Evolutionary conservation across 2,888 invertebrate species (phyloP), one percentile per base, ranked within the genome.

Genomic region (Meghimatium bilineatum): DNA sequence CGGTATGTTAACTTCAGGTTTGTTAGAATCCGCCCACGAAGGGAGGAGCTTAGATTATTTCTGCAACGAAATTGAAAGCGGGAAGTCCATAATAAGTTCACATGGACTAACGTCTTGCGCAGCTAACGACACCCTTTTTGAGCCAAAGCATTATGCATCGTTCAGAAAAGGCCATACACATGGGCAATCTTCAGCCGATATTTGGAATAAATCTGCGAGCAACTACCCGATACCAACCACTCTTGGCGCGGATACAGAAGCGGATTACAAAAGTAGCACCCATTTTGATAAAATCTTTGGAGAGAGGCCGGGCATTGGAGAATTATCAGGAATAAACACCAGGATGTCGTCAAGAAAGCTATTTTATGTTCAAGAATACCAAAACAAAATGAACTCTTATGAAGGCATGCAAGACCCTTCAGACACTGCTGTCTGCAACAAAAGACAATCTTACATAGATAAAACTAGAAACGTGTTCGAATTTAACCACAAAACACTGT

Each of bases 371-470:
- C 74, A 52, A 5, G 74, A 74, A 52, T 52, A 52, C 20, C 52
- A 32, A 32, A 52, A 23, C 17, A 74, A 20, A 52, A 14, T 23
- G 32, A 63, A n/a, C n/a, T 2, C 26, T n/a, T 49, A 17, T 29
- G 72, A 72, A 44, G 44, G 3, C 12, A 72, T 10, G 49, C 44
- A 38, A n/a, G 72, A 44, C n/a, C 23, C 29, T 14, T 20, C 20
- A 26, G 72, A 49, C 8, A 44, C 72, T 14, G 72, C 56, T 23
- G 56, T 26, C 1, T 74, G 72, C 29, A 74, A 52, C 20, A 52
- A 74, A 20, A 52, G 74, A 17, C 26, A 29, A 32, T 74, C 74
- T 17, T 74, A 74, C 34, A 74, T 52, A 17, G 74, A 74, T 17
- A 74, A 32, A 32, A 23, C 52, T 6, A 74, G 52, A 52, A 52